These are phyloP conservation scores for Neodontobutis hainanensis DNA, from an alignment of 2,113 vertebrate species.

Conservation along the genomic window DNA sequence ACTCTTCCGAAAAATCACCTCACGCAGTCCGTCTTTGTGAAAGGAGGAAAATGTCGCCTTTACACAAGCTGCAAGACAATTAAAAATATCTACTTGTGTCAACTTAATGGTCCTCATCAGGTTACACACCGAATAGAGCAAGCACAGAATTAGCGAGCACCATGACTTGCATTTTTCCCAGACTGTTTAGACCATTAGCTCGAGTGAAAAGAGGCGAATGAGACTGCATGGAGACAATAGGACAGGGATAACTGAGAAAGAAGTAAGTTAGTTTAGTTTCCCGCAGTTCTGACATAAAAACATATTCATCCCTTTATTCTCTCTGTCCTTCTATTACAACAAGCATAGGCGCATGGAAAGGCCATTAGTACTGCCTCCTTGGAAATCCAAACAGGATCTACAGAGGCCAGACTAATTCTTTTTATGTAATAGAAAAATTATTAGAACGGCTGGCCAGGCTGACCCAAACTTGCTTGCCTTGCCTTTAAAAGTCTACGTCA, in stretches of 20 bases:
- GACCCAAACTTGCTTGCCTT: too few species aligned
- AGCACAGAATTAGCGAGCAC: not conserved
- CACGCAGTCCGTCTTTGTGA: slow-evolving; percentile 5
- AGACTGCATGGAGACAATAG: not conserved
- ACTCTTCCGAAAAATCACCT: slow-evolving; percentile 7
- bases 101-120: slow-evolving; percentile 4
- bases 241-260: not conserved
- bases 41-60: not conserved
- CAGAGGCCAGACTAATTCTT: too few species aligned
- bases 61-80: slow-evolving; percentile 7
- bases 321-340: too few species aligned
- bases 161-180: slow-evolving; percentile 2
- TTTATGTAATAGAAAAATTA: too few species aligned
- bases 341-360: too few species aligned
- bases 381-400: too few species aligned
- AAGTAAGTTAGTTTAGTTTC: not conserved
- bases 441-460: too few species aligned
- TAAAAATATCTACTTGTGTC: not conserved
- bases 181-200: not conserved
- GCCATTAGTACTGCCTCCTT: too few species aligned
- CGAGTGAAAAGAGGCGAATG: not conserved
- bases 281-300: not conserved
- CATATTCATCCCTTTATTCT: too few species aligned
- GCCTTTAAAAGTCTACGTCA: too few species aligned
- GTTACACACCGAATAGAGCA: not conserved